A percentile compares a stretch with the other conserved stretches of the same genome.
These are phyloP conservation scores for Chondrosia reniformis DNA, from an alignment of 37 sponge, comb jelly and placozoan species.

Conservation along the genomic window DNA sequence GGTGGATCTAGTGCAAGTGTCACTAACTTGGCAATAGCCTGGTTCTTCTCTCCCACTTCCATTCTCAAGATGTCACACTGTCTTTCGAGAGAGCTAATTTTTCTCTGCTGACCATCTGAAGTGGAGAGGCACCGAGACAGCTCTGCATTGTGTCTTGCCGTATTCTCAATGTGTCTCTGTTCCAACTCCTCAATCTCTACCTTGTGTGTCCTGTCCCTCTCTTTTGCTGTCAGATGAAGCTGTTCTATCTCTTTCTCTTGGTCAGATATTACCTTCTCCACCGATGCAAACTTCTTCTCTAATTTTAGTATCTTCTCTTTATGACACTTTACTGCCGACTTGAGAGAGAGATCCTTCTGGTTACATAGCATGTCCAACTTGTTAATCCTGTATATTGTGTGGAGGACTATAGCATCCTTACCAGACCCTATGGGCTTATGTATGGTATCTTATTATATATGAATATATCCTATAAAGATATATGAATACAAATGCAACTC, in stretches of 20 bases:
- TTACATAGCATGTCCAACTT: neutral
- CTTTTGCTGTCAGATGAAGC: neutral
- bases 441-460: too few species aligned
- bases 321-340: conserved; percentile 27
- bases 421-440: too few species aligned
- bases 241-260: conserved; percentile 3
- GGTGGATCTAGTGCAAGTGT: neutral
- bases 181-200: neutral
- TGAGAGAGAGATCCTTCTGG: conserved; percentile 1
- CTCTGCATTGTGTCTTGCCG: neutral
- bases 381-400: conserved; percentile 11
- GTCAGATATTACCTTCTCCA: conserved; percentile 32
- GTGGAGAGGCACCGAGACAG: neutral
- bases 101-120: neutral
- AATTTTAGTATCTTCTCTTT: conserved; percentile 28
- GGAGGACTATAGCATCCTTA: too few species aligned
- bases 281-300: conserved; percentile 28
- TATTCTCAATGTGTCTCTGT: too few species aligned
- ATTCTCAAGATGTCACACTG: conserved; percentile 16
- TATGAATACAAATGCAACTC: too few species aligned
- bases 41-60: neutral
- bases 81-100: neutral
- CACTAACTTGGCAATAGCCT: conserved; percentile 1
- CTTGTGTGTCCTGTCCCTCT: neutral
- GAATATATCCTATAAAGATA: too few species aligned